Evolutionary conservation across 2,888 invertebrate genomes (phyloP), one percentile per base, ranked within the genome.

Genomic region (Rhogogaster chlorosoma): DNA sequence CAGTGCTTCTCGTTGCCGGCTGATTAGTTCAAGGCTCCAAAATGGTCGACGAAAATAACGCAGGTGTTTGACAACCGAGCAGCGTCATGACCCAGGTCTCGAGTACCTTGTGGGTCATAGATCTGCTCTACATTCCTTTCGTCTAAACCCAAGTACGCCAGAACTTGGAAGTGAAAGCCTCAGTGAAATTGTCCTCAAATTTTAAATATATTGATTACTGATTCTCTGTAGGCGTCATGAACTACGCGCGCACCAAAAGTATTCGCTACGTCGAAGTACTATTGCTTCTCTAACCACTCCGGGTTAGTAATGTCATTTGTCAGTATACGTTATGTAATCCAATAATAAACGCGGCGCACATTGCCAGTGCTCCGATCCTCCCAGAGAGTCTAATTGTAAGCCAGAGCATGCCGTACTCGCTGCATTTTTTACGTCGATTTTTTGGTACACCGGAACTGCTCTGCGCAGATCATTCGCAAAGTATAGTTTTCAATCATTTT

Each of bases 21-120:
- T 61, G 80, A 80, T 80, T 10, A 80, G 38, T 80, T 80, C 57
- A 80, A 61, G 80, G 57, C 61, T 80, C 22, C 57, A 80, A 57
- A 5, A 80, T 80, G 80, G 80, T 57, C 38, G 57, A 36, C 57
- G 22, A 38, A 61, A 80, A 80, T 80, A 80, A 61, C 57, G 38
- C 38, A 38, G 22, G 61, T 36, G 22, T 26, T 80, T 80, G 80
- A 80, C 61, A 22, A 49, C 36, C 61, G 22, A 26, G 38, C 57
- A 22, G 15, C 36, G 80, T 61, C 36, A 80, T 80, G 80, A 61
- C n/a, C 77, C 61, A 26, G 61, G 80, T 38, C 12, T 12, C 80
- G 9, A 26, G 80, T n/a, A 22, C 80, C n/a, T 77, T 38, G 38
- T 38, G 80, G 38, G 36, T 80, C 61, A 22, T 57, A 61, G 12